phyloP scores from a whole-genome alignment of 2,113 vertebrate species.

The Corynorhinus townsendii region DNA sequence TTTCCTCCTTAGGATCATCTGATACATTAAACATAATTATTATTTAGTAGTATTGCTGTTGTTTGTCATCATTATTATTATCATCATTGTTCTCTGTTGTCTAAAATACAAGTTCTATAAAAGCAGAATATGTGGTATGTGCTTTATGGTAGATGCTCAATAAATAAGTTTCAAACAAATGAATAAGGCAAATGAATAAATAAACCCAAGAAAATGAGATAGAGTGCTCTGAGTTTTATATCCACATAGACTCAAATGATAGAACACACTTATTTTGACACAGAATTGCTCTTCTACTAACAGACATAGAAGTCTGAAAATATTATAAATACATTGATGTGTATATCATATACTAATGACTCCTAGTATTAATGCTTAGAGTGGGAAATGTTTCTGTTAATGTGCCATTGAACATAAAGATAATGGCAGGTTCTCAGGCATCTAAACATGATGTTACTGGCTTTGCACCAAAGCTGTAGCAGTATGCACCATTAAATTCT shows the following conservation, averaged over 20 bases:
- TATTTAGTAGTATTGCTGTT: background rate
- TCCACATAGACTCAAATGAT: background rate
- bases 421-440: background rate
- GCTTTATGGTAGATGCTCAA: background rate
- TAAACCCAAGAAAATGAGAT: background rate
- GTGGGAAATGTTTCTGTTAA: background rate
- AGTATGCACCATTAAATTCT: background rate
- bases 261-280: background rate
- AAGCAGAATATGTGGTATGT: background rate
- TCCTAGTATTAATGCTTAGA: background rate
- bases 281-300: background rate
- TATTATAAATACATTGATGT: background rate
- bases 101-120: background rate
- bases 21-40: background rate
- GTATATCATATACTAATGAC: background rate
- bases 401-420: no score
- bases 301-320: background rate
- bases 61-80: background rate
- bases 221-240: background rate
- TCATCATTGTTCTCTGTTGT: background rate
- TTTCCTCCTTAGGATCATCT: background rate
- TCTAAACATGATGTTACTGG: background rate
- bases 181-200: background rate
- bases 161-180: background rate
- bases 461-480: background rate